phyloP scores from a whole-genome alignment of 1,140 invertebrate species.

The Drosophila pseudoananassae region DNA sequence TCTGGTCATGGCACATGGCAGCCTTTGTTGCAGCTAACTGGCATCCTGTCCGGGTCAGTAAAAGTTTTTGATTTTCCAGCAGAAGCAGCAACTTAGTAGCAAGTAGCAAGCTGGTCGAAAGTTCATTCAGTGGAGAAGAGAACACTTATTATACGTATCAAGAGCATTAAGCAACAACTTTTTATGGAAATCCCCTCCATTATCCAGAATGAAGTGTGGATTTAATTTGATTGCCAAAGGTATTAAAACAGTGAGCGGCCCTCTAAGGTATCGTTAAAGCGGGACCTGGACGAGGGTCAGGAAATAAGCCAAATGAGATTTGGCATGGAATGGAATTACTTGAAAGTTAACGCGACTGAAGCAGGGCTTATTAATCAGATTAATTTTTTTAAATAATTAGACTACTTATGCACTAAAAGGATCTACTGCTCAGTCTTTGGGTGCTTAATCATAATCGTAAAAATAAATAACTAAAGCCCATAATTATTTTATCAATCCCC shows the following conservation, averaged over 20 bases:
- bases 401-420: background rate
- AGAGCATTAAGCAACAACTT: slow-evolving; percentile 28
- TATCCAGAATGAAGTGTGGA: slow-evolving; percentile 39
- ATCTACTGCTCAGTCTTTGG: background rate
- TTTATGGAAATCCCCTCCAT: slow-evolving; percentile 13
- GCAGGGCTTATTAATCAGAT: slow-evolving; percentile 7
- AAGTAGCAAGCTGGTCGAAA: slow-evolving; percentile 46
- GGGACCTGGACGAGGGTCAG: background rate
- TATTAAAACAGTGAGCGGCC: slow-evolving; percentile 22
- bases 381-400: background rate
- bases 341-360: slow-evolving; percentile 13
- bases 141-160: slow-evolving; percentile 67
- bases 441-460: too few relatives aligned
- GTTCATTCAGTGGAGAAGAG: slow-evolving; percentile 42
- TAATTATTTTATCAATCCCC: background rate
- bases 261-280: slow-evolving; percentile 4
- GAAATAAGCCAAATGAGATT: slow-evolving; percentile 39
- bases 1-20: slow-evolving; percentile 23
- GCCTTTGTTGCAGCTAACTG: slow-evolving; percentile 8
- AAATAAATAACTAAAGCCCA: background rate
- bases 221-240: slow-evolving; percentile 64
- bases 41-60: slow-evolving; percentile 8
- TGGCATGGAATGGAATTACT: slow-evolving; percentile 36
- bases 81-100: slow-evolving; percentile 60
- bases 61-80: slow-evolving; percentile 39